A percentile compares a stretch with the other conserved stretches of the same genome.
These are phyloP conservation scores for Notodromas monacha DNA, from an alignment of 2,888 invertebrate species.

Conservation along the genomic window DNA sequence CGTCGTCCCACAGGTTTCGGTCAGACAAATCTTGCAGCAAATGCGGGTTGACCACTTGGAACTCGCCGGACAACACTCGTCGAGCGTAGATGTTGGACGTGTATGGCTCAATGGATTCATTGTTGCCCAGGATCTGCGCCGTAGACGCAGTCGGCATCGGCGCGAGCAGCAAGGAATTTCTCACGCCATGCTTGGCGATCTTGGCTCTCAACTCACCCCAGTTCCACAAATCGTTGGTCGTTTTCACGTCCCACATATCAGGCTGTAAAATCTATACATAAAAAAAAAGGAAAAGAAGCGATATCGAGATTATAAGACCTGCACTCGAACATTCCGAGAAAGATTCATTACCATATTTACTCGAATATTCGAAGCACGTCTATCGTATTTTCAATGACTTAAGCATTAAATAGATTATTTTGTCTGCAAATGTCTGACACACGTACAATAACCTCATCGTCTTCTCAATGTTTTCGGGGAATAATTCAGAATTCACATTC, in stretches of 20 bases:
- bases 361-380: no score
- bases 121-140: constrained; percentile 93
- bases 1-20: constrained; percentile 60
- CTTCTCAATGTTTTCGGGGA: no score
- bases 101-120: constrained; percentile 90
- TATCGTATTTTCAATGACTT: no score
- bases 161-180: constrained; percentile 70
- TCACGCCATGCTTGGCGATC: constrained; percentile 54
- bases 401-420: no score
- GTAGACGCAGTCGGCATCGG: constrained; percentile 99
- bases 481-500: no score
- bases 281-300: constrained; percentile 5
- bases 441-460: no score
- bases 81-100: constrained; percentile 86
- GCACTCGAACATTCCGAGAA: no score
- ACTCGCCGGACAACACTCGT: constrained; percentile 74
- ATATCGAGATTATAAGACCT: background rate
- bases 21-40: constrained; percentile 70
- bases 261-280: constrained; percentile 39
- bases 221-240: constrained; percentile 53
- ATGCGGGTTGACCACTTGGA: constrained; percentile 66
- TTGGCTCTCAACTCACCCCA: constrained; percentile 49
- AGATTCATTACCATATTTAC: no score
- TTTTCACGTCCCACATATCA: constrained; percentile 89
- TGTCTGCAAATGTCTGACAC: no score